Conservation (phyloP, 2,888 invertebrate genomes). For the Scaptomyza caliginosa region DNA sequence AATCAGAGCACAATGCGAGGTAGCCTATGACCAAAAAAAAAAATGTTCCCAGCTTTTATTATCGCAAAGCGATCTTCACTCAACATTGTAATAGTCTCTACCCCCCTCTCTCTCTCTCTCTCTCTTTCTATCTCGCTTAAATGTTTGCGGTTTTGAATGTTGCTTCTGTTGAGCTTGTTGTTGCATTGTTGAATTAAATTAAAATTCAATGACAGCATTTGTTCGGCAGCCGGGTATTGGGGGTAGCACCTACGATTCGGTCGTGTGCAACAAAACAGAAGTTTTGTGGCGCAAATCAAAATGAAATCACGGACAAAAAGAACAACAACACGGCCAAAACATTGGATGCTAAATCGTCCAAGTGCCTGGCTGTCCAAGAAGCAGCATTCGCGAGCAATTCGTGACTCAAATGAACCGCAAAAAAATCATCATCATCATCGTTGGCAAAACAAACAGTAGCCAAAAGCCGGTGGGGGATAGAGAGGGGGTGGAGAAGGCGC, state of each 20-base stretch:
- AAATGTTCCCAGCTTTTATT: conserved; percentile 77
- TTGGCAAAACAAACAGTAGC: conserved; percentile 30
- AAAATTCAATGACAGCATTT: conserved; percentile 72
- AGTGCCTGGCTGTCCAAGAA: conserved; percentile 53
- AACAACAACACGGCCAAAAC: conserved; percentile 65
- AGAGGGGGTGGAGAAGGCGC: conserved; percentile 40
- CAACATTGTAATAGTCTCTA: conserved; percentile 61
- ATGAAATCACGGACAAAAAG: conserved; percentile 73
- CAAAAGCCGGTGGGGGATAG: conserved; percentile 8
- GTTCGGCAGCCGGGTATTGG: not conserved
- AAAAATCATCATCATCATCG: conserved; percentile 66
- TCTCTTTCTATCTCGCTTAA: too few species aligned
- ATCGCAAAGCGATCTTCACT: conserved; percentile 64
- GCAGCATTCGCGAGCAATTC: conserved; percentile 68
- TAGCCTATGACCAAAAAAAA: conserved; percentile 26
- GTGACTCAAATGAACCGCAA: conserved; percentile 80
- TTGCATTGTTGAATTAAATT: conserved; percentile 73
- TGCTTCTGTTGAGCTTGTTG: conserved; percentile 35
- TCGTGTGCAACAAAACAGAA: conserved; percentile 61
- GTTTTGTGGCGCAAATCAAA: conserved; percentile 70
- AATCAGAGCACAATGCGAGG: conserved; percentile 70
- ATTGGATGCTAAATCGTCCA: conserved; percentile 28
- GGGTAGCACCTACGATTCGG: conserved; percentile 37
- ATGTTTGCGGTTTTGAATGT: conserved; percentile 41
- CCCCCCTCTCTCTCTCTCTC: too few species aligned